Base-by-base conservation (phyloP, 2,797 vertebrate species). In the Passerculus sandwichensis region DNA sequence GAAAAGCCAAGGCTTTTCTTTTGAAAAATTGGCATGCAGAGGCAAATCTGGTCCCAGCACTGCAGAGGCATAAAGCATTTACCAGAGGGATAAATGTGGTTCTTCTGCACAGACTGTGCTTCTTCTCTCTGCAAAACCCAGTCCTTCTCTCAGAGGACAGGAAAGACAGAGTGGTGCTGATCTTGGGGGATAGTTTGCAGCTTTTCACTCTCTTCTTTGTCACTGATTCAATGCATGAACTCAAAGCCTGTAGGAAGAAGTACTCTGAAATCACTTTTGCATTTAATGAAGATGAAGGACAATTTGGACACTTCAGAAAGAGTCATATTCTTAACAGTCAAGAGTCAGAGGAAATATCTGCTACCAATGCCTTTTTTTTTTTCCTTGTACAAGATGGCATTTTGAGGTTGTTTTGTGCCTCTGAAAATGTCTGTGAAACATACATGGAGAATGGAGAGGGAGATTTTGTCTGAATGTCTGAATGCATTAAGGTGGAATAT, bases 11-110 rank as follows among this genome's bases (percentile, higher is more conserved):
- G 44, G 57, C 14, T 91, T 93, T 92, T 83, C 87, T 85, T 92
- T 59, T 74, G 57, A 95, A 92, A 93, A 89, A 94, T 38, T 94
- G 81, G 61, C 78, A 85, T 85, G 50, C 62, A 80, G 72, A 88
- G 62, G 65, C 65, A 93, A 93, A 85, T 83, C 59, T 88, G 69
- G 71, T 53, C 84, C 61, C 51, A 56, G 65, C 4, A 42, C 42
- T 77, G 69, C 75, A 80, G 75, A 91, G 67, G 34, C n/a, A 83
- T 61, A 75, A 89, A 91, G 65, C 75, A 67, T 91, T 93, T 66
- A 91, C 65, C 72, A 94, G 75, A 75, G 61, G 23, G 42, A 95
- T 92, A 82, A 92, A 85, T 71, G 65, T 54, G 45, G 18, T 85
- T 84, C 29, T 92, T 56, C 42, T 82, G 64, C 51, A 79, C 21